These are phyloP conservation scores for Caerostris darwini DNA, from an alignment of 1,140 invertebrate species.

Conservation along the genomic window DNA sequence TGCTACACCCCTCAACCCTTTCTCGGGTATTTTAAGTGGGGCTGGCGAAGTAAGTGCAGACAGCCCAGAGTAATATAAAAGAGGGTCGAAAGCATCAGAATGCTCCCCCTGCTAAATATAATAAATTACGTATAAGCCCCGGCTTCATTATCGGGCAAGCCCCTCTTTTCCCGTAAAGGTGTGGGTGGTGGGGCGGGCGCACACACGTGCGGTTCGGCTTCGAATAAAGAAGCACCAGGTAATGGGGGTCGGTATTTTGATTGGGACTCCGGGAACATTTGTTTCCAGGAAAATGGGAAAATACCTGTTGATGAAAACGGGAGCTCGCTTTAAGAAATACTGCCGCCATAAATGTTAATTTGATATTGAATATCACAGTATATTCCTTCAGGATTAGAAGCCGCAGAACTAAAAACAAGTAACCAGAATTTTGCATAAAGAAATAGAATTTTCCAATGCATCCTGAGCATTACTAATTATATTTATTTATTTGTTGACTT, in stretches of 20 bases:
- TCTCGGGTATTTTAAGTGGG: constrained; percentile 59
- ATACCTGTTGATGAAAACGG: too few species aligned
- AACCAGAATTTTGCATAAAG: too few species aligned
- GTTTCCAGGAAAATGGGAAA: too few species aligned
- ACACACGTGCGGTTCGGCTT: neutral
- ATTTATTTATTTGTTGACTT: too few species aligned
- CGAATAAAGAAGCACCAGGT: constrained; percentile 41
- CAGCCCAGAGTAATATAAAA: constrained; percentile 21
- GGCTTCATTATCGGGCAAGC: constrained; percentile 65
- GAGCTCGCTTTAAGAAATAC: too few species aligned
- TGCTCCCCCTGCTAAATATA: constrained; percentile 50
- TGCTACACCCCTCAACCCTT: neutral
- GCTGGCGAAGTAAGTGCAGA: constrained; percentile 6
- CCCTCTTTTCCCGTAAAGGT: neutral
- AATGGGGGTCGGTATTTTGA: neutral
- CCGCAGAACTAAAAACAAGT: too few species aligned
- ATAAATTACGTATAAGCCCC: constrained; percentile 73
- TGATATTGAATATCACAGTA: too few species aligned
- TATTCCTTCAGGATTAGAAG: too few species aligned
- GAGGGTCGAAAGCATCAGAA: constrained; percentile 23
- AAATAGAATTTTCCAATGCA: too few species aligned
- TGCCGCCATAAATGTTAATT: too few species aligned
- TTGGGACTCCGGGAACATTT: neutral
- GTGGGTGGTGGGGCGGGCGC: neutral
- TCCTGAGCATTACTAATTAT: too few species aligned